Evolutionary conservation across 1,140 invertebrate species (phyloP).

Genomic region (Hyposmocoma kahamanoa): DNA sequence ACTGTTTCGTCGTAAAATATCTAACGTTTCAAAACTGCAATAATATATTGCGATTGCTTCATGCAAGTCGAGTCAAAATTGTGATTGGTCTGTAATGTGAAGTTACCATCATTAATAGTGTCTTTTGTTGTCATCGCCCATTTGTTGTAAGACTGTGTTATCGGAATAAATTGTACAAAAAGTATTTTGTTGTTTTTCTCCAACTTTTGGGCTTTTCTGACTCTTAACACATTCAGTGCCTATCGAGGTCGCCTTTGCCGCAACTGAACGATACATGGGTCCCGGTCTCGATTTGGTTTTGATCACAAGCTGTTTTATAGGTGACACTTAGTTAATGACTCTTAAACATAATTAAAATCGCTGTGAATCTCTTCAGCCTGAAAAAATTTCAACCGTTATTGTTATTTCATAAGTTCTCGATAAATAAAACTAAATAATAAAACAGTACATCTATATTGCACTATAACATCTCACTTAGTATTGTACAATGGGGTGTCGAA

Average conservation of each 20-base stretch:
- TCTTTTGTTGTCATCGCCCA: slow-evolving; percentile 54
- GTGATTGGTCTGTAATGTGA: slow-evolving; percentile 45
- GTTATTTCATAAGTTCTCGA: no score
- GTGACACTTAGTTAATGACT: no score
- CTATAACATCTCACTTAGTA: slow-evolving; percentile 69
- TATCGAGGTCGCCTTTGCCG: no score
- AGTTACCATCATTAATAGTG: slow-evolving; percentile 63
- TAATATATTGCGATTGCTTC: not conserved
- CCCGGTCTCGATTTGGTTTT: no score
- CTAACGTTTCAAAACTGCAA: not conserved
- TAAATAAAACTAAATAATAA: slow-evolving; percentile 42
- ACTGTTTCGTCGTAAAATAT: not conserved
- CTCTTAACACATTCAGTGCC: no score
- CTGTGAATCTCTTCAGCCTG: no score
- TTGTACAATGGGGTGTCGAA: slow-evolving; percentile 46
- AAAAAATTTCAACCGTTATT: no score
- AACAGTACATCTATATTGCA: slow-evolving; percentile 71
- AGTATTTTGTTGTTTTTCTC: slow-evolving; percentile 8
- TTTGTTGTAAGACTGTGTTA: slow-evolving; percentile 68
- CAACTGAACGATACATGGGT: no score
- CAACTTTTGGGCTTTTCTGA: not conserved
- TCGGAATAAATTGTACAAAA: slow-evolving; percentile 68
- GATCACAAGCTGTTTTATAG: no score
- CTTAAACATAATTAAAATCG: no score
- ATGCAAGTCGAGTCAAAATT: slow-evolving; percentile 41